These are phyloP conservation scores for Imbricaverruca yamaguchii DNA, from an alignment of 2,888 invertebrate genomes.

Conservation along the genomic window DNA sequence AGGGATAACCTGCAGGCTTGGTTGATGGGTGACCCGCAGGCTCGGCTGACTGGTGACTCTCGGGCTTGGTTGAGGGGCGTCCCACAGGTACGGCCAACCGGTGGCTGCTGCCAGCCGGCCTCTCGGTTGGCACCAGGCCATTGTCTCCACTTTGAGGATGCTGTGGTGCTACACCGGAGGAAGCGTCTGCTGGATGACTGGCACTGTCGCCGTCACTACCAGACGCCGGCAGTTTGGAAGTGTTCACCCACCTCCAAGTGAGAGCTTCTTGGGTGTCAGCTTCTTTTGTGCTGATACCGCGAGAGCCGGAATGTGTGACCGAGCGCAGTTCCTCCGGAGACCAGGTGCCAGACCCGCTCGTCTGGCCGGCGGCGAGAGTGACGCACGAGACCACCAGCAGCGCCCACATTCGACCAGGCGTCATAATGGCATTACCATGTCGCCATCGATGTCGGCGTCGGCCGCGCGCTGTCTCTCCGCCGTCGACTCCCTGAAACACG, in stretches of 20 bases:
- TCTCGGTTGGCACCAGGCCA: background rate
- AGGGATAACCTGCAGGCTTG: too few species aligned
- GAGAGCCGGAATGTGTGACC: too few species aligned
- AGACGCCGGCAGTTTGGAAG: background rate
- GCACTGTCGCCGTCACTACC: background rate
- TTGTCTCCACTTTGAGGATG: background rate
- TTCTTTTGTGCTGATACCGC: too few species aligned
- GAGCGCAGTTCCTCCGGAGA: too few species aligned
- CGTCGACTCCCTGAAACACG: background rate
- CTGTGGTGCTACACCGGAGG: too few species aligned
- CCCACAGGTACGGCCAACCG: background rate
- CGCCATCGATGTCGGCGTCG: background rate
- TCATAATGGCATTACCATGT: background rate
- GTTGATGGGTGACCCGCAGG: too few species aligned
- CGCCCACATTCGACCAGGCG: background rate
- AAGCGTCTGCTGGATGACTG: background rate
- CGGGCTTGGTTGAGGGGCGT: background rate
- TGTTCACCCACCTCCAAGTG: too few species aligned
- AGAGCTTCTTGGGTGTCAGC: too few species aligned
- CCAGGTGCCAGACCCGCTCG: background rate
- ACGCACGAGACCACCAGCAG: constrained; percentile 5
- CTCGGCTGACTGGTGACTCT: background rate
- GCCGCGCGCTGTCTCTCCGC: background rate
- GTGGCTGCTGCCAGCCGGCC: background rate
- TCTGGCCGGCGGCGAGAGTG: background rate